Conservation (phyloP, 2,888 invertebrate genomes). For the Drosophila birchii region DNA sequence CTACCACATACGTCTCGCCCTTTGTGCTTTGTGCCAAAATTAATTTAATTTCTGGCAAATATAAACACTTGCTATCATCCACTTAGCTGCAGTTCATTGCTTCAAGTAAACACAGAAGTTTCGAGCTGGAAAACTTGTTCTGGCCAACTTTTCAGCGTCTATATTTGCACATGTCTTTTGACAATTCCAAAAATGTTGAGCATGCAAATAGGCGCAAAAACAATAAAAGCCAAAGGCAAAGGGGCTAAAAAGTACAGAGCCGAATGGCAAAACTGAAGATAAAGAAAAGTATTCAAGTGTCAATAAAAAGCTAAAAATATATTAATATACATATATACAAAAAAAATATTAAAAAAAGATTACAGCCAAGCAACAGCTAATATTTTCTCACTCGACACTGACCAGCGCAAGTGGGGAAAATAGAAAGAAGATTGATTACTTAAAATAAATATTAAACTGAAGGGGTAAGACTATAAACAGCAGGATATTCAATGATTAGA, state of each 20-base stretch:
- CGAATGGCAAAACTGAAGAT: slow-evolving; percentile 1
- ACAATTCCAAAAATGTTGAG: slow-evolving; percentile 37
- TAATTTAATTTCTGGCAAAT: slow-evolving; percentile 48
- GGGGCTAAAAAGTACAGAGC: slow-evolving; percentile 1
- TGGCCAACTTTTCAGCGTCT: slow-evolving; percentile 20
- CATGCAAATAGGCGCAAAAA: slow-evolving; percentile 51
- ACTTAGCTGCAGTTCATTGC: slow-evolving; percentile 48
- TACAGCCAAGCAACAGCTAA: slow-evolving; percentile 1
- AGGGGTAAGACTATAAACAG: neutral
- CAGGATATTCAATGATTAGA: no score
- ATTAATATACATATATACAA: slow-evolving; percentile 11
- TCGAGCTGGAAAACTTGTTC: slow-evolving; percentile 23
- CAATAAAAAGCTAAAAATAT: slow-evolving; percentile 30
- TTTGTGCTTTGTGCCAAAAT: slow-evolving; percentile 2
- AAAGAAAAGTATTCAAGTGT: neutral
- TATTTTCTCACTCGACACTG: slow-evolving; percentile 13
- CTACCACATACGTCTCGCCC: neutral
- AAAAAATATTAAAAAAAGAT: no score
- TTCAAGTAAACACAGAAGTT: slow-evolving; percentile 34
- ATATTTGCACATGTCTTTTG: slow-evolving; percentile 45
- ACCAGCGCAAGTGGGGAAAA: slow-evolving; percentile 21
- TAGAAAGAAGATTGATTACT: neutral
- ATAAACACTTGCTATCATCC: slow-evolving; percentile 43
- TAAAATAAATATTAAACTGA: neutral
- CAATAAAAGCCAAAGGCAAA: slow-evolving; percentile 7